Conservation (phyloP, 2,113 vertebrate genomes). For the Pedionomus torquatus region DNA sequence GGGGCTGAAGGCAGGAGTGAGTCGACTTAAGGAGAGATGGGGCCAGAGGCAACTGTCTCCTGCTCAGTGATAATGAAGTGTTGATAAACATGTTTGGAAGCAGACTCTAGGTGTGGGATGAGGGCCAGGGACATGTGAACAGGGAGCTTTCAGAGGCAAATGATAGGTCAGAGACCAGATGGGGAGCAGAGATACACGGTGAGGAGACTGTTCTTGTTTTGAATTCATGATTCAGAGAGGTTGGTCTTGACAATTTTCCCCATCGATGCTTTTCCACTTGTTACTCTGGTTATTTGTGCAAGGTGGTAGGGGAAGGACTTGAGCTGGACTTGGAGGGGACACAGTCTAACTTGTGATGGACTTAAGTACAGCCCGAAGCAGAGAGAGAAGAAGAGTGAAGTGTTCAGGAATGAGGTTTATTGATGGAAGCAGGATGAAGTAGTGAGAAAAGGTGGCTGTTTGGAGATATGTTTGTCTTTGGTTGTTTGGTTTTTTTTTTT, state of each 20-base stretch:
- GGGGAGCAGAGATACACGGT: not conserved
- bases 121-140: not conserved
- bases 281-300: not conserved
- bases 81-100: not conserved
- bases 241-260: constrained; percentile 25
- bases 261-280: constrained; percentile 22
- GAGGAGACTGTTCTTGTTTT: not conserved
- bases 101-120: not conserved
- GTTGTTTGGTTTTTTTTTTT: accelerated
- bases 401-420: not conserved
- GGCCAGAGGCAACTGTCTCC: not conserved
- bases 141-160: not conserved
- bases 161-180: not conserved
- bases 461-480: accelerated
- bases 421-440: not conserved
- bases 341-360: not conserved
- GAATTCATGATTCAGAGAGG: constrained; percentile 11
- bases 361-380: not conserved
- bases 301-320: not conserved
- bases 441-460: not conserved
- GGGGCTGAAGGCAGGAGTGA: not conserved
- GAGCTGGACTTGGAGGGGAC: not conserved
- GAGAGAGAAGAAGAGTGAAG: not conserved
- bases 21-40: not conserved
- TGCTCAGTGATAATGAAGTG: not conserved